Evolutionary conservation across 2,113 vertebrate species (phyloP), one percentile per base, ranked within the genome.

Genomic region (Rousettus leschenaultii): DNA sequence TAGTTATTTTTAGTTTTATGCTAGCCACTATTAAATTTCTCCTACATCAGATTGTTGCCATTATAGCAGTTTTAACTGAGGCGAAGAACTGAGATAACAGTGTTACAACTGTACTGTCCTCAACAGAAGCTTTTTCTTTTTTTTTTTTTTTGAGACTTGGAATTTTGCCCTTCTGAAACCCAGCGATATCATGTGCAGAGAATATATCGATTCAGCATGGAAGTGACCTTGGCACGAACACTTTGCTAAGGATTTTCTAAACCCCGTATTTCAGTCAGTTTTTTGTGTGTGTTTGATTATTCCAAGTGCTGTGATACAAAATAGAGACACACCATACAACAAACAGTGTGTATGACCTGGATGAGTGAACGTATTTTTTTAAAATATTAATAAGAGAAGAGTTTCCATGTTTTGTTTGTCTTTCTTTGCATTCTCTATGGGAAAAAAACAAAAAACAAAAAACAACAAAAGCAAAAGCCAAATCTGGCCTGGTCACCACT

Each of bases 351-450:
- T n/a, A n/a, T 87, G 86, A 84, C 51, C 55, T 85, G 86, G 70
- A 57, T 18, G 26, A 80, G 65, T 19, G 74, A 53, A 66, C 28
- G 8, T 35, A 63, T 28, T 90, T 92, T 80, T 48, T 43, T 43
- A 65, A 95, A 73, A 11, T 57, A n/a, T 45, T 43, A 57, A 13
- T 38, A 70, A 88, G 55, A 38, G 45, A 19, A 30, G 18, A 35
- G 6, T 45, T 78, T 87, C 77, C 43, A 53, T 4, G 5, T 61
- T 63, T 87, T 93, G 59, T 93, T 96, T 88, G 57, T 66, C 48
- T 96, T 97, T 66, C 48, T 96, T 97, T 57, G 45, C 26, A 61
- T 89, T 59, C 33, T 92, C 48, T 90, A 24, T 77, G 66, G 61
- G 87, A 35, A 48, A 71, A 71, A 33, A 89, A 92, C n/a, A n/a